Conservation (phyloP, 2,888 invertebrate genomes). For the Andrena chrysosceles region DNA sequence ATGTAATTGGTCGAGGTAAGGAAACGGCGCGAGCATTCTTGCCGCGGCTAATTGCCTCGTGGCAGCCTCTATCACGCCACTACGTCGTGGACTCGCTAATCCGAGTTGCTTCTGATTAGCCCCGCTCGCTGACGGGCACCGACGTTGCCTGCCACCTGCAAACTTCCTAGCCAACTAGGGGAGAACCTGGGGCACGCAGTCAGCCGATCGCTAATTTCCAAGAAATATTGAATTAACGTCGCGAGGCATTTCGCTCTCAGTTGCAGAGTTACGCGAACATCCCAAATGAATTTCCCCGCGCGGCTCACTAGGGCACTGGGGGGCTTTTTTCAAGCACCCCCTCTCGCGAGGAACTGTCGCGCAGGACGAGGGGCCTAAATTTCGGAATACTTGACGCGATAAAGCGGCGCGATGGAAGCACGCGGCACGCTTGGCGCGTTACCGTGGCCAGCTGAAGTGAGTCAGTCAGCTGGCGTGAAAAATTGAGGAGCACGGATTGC, state of each 20-base stretch:
- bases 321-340: background rate
- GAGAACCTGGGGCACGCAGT: background rate
- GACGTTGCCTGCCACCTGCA: constrained; percentile 44
- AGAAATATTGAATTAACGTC: background rate
- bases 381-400: background rate
- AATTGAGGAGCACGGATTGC: constrained; percentile 42
- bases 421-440: background rate
- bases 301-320: background rate
- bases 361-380: background rate
- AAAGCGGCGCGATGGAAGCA: background rate
- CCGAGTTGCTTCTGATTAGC: constrained; percentile 47
- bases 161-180: constrained; percentile 33
- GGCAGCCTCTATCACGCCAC: constrained; percentile 54
- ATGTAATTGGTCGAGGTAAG: constrained; percentile 61
- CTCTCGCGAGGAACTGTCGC: no score
- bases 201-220: constrained; percentile 29
- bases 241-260: no score
- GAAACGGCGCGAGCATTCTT: constrained; percentile 60
- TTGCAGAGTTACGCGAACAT: no score
- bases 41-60: constrained; percentile 55
- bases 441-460: constrained; percentile 47
- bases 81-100: constrained; percentile 45
- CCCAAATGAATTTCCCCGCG: no score
- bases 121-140: background rate
- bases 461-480: constrained; percentile 62